A percentile compares a stretch with the other conserved stretches of the same genome.
Evolutionary conservation across 2,888 invertebrate species (phyloP).

Genomic region (Augochlorella aurata): DNA sequence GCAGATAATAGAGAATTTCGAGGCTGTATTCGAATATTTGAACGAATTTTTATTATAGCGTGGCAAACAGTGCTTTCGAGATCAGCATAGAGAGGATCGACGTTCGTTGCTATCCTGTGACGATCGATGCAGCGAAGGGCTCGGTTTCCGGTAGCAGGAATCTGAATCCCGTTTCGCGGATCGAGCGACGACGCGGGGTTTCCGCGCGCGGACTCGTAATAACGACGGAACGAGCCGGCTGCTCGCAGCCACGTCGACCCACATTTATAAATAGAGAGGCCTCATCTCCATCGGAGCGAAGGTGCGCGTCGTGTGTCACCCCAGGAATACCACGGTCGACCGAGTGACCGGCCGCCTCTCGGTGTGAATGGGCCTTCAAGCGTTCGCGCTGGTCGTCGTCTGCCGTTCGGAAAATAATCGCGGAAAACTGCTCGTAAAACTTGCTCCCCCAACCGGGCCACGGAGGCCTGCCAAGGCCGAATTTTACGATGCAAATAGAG

Average conservation of each 20-base stretch:
- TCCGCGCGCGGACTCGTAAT: conserved; percentile 59
- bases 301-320: conserved; percentile 67
- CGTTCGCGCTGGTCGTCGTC: neutral
- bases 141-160: neutral
- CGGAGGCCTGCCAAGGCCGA: conserved; percentile 1
- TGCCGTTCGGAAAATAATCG: conserved; percentile 16
- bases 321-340: conserved; percentile 68
- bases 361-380: conserved; percentile 60
- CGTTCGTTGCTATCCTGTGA: too few species aligned
- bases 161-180: neutral
- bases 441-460: neutral
- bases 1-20: too few species aligned
- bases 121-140: too few species aligned
- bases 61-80: too few species aligned
- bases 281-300: conserved; percentile 66
- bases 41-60: too few species aligned
- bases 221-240: conserved; percentile 66
- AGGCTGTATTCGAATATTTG: too few species aligned
- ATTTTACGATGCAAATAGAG: conserved; percentile 18
- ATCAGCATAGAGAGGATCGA: too few species aligned
- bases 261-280: conserved; percentile 76
- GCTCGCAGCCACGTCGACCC: conserved; percentile 71
- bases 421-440: conserved; percentile 30
- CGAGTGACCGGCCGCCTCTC: conserved; percentile 65
- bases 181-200: neutral